These are phyloP conservation scores for Nesogale talazaci DNA, from an alignment of 2,113 vertebrate species.

Conservation along the genomic window DNA sequence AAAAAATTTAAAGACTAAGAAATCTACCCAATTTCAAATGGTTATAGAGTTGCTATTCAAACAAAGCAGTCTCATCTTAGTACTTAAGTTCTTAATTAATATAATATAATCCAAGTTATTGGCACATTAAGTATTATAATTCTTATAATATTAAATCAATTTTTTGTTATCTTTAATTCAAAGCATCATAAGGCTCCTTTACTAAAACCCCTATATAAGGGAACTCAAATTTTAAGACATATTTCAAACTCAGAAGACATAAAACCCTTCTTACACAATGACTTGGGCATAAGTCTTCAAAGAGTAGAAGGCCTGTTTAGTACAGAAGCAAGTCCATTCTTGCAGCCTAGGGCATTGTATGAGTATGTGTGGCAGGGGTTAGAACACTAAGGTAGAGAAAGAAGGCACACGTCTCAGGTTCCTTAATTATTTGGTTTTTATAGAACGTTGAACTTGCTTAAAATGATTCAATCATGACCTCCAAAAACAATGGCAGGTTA, in stretches of 20 bases:
- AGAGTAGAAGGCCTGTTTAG: neutral
- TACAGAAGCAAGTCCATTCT: neutral
- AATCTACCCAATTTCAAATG: slow-evolving; percentile 1
- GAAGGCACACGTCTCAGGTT: neutral
- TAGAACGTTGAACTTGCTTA: too few species aligned
- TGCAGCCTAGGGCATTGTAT: neutral
- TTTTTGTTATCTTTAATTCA: slow-evolving; percentile 23
- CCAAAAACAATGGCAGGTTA: too few species aligned
- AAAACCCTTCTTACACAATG: neutral
- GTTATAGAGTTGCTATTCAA: neutral
- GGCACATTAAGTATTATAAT: neutral
- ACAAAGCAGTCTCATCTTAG: neutral
- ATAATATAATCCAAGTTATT: neutral
- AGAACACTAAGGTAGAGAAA: too few species aligned
- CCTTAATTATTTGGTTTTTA: too few species aligned
- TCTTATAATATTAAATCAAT: neutral
- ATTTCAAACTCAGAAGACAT: slow-evolving; percentile 2
- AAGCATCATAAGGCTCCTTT: neutral
- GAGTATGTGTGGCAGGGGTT: neutral
- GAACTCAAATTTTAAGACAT: neutral
- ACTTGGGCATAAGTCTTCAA: neutral
- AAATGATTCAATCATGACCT: too few species aligned
- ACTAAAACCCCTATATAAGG: neutral
- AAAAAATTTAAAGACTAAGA: neutral
- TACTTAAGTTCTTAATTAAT: neutral